Evolutionary conservation across 1,140 invertebrate species (phyloP).

Genomic region (Drosophila parvula): DNA sequence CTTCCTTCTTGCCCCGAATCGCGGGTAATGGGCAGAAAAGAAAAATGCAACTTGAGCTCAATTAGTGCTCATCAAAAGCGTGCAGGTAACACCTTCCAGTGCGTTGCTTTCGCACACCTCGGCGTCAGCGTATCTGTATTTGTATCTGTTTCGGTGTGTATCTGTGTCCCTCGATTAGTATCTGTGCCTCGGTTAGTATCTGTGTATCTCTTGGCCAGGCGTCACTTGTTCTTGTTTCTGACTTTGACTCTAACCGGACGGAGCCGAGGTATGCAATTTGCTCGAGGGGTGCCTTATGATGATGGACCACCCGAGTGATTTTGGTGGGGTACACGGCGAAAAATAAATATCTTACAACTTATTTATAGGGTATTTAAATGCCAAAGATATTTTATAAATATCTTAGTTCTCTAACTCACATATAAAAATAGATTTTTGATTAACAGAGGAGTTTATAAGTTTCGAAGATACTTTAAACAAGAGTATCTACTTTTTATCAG

Average conservation of each 20-base stretch:
- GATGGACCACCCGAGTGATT: constrained; percentile 65
- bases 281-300: constrained; percentile 53
- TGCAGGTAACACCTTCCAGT: constrained; percentile 82
- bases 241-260: constrained; percentile 45
- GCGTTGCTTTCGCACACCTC: constrained; percentile 76
- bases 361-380: neutral
- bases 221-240: constrained; percentile 57
- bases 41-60: constrained; percentile 82
- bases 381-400: neutral
- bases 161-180: neutral
- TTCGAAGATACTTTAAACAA: neutral
- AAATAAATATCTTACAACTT: neutral
- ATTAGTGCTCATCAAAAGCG: constrained; percentile 83
- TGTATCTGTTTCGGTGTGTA: neutral
- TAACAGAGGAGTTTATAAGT: fast-evolving
- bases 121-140: constrained; percentile 5
- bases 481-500: neutral
- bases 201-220: constrained; percentile 52
- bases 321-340: constrained; percentile 3
- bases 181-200: constrained; percentile 21
- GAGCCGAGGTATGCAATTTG: constrained; percentile 64
- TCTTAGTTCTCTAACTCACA: fast-evolving
- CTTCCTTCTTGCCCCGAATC: constrained; percentile 19
- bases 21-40: constrained; percentile 66
- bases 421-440: neutral